Conservation (phyloP, 1,140 invertebrate species). For the Paraescarpia echinospica region DNA sequence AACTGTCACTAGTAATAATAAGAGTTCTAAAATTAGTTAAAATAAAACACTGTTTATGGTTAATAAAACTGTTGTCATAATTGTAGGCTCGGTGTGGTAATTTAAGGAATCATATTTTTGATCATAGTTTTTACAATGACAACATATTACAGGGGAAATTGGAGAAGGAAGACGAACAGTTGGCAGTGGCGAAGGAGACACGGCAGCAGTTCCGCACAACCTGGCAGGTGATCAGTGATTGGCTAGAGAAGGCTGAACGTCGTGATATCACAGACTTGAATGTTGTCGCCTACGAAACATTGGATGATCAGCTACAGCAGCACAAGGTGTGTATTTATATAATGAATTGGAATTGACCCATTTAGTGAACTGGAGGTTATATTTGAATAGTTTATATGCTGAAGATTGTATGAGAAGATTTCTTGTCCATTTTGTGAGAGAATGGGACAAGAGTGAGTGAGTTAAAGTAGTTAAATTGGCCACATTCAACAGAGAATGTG, state of each 20-base stretch:
- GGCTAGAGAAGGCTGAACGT: constrained; percentile 82
- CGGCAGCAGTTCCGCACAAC: constrained; percentile 65
- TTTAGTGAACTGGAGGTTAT: background rate
- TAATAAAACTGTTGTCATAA: background rate
- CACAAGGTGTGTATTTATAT: constrained; percentile 67
- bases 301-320: constrained; percentile 78
- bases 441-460: background rate
- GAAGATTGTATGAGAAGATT: background rate
- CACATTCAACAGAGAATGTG: background rate
- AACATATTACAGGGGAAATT: background rate
- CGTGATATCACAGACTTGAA: constrained; percentile 62
- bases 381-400: background rate
- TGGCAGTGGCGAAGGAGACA: constrained; percentile 64
- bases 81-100: background rate
- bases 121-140: background rate
- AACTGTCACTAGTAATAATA: no score
- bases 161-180: constrained; percentile 67
- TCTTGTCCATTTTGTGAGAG: no score
- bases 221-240: constrained; percentile 70
- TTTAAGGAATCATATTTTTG: background rate
- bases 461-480: background rate
- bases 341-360: background rate
- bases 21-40: no score
- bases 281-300: constrained; percentile 84
- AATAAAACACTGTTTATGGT: background rate